phyloP scores from a whole-genome alignment of 2,797 vertebrate species.

The Acomys russatus region DNA sequence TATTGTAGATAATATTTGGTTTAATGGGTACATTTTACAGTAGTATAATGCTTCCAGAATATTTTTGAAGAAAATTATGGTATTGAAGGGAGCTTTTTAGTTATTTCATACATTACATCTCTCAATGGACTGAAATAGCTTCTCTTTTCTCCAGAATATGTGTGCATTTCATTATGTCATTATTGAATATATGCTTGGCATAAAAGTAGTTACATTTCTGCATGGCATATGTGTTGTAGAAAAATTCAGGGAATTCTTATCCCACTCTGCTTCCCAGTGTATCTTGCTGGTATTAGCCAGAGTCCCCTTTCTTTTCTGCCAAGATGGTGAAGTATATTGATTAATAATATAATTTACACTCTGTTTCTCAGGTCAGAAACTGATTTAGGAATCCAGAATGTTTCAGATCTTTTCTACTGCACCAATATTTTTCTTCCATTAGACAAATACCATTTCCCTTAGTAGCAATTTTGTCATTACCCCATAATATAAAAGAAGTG shows the following conservation, averaged over 20 bases:
- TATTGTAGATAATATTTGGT: slow-evolving; percentile 71
- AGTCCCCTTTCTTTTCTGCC: slow-evolving; percentile 5
- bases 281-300: not conserved
- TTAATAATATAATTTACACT: slow-evolving; percentile 65
- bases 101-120: slow-evolving; percentile 80
- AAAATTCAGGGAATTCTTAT: slow-evolving; percentile 65
- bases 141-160: slow-evolving; percentile 72
- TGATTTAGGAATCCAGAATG: slow-evolving; percentile 70
- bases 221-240: slow-evolving; percentile 59
- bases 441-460: slow-evolving; percentile 83
- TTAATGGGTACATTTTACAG: slow-evolving; percentile 76
- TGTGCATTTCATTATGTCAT: slow-evolving; percentile 82
- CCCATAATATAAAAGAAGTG: slow-evolving; percentile 84
- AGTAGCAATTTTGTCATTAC: slow-evolving; percentile 87
- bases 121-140: slow-evolving; percentile 77
- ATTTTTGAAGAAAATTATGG: slow-evolving; percentile 82
- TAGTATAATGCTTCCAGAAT: slow-evolving; percentile 79
- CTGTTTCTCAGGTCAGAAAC: slow-evolving; percentile 46
- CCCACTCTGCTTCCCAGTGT: not conserved
- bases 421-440: slow-evolving; percentile 77
- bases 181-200: slow-evolving; percentile 83
- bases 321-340: slow-evolving; percentile 20
- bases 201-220: slow-evolving; percentile 65
- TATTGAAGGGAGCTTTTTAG: slow-evolving; percentile 81
- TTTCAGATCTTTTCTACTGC: slow-evolving; percentile 71